Percentiles rank a stretch among this genome's conserved stretches.
Conservation (phyloP, 2,113 vertebrate species). For the Verasper variegatus region DNA sequence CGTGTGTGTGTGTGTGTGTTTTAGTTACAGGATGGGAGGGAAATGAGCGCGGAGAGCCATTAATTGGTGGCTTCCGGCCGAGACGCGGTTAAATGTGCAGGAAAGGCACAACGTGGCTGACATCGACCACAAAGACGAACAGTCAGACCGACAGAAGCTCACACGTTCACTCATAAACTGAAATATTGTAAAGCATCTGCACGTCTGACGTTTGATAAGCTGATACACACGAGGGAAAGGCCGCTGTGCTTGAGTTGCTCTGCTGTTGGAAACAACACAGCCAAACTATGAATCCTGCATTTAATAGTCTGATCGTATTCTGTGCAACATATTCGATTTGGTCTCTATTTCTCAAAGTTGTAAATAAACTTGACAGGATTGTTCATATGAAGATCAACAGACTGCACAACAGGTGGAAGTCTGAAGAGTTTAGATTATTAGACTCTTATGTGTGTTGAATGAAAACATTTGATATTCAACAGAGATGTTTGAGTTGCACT, state of each 20-base stretch:
- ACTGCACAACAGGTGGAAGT: neutral
- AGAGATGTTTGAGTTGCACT: neutral
- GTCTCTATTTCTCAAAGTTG: neutral
- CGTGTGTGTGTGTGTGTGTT: conserved; percentile 8
- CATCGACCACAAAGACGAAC: neutral
- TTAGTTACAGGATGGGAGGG: conserved; percentile 17
- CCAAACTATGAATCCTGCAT: neutral
- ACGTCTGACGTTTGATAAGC: neutral
- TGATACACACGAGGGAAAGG: accelerated
- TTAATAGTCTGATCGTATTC: neutral
- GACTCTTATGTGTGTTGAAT: neutral
- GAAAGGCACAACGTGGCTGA: conserved; percentile 21
- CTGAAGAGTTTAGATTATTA: neutral
- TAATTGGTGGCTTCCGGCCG: conserved; percentile 71
- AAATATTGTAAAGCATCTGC: neutral
- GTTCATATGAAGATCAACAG: neutral
- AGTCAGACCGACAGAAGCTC: neutral
- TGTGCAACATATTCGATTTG: neutral
- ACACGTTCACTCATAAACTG: neutral
- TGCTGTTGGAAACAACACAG: neutral
- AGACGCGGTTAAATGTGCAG: conserved; percentile 54
- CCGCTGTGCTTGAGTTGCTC: neutral
- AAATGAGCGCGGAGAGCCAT: conserved; percentile 44
- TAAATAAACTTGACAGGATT: neutral
- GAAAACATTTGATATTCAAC: neutral